Conservation (phyloP, 2,113 vertebrate species). For the Dolichotis patagonum region DNA sequence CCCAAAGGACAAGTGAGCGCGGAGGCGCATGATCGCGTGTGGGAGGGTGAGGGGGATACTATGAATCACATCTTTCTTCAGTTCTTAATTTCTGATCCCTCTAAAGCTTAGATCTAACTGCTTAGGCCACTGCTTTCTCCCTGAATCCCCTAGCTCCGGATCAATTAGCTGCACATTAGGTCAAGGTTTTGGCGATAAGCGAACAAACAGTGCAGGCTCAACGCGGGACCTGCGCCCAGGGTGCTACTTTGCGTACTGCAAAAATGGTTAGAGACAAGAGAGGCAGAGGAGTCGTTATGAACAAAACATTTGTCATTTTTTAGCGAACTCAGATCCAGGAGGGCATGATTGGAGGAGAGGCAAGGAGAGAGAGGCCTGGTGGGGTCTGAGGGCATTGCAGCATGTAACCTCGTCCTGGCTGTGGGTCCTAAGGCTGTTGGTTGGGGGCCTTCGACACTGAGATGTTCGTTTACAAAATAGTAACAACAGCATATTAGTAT, state of each 20-base stretch:
- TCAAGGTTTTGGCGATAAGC: conserved; percentile 57
- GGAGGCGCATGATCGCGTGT: accelerated
- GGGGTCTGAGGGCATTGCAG: background rate
- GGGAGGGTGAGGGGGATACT: no score
- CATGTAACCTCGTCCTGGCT: conserved; percentile 28
- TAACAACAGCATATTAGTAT: background rate
- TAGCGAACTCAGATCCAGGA: background rate
- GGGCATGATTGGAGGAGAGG: background rate
- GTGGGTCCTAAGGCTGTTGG: conserved; percentile 20
- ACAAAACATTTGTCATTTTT: conserved; percentile 52
- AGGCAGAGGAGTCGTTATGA: background rate
- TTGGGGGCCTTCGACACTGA: background rate
- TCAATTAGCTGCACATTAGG: conserved; percentile 64
- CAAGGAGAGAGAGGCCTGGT: background rate
- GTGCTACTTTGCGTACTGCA: background rate
- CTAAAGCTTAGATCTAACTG: background rate
- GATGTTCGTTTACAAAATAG: conserved; percentile 1
- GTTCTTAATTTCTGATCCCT: background rate
- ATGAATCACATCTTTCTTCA: background rate
- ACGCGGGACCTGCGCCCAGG: background rate
- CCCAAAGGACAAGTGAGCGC: background rate
- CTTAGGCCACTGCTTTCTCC: conserved; percentile 21
- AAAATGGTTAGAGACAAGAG: conserved; percentile 47
- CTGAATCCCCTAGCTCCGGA: background rate
- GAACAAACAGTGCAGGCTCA: background rate